Base-by-base conservation (phyloP, 2,888 invertebrate species). In the Griposia aprilina region DNA sequence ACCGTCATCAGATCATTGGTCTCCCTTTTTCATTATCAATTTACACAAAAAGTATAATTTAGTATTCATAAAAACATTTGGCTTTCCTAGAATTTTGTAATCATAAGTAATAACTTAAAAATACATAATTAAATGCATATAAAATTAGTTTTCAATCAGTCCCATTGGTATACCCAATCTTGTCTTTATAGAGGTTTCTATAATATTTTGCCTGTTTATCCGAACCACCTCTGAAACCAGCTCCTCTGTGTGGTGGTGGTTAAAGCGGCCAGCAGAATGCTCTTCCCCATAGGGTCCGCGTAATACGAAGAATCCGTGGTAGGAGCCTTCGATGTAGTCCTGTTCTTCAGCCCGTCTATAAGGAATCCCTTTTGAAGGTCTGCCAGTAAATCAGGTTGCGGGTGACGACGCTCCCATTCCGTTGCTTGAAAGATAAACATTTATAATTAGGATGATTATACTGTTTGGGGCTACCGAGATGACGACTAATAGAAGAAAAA, bases 341-440 rank as follows among this genome's bases (percentile, higher is more conserved):
- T 57, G 48, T 80, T 87, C 57, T 69, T 50, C 0, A 86, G 78
- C 13, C 87, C 82, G 77, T 92, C 91, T 10, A 94, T 52, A 3
- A 84, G 87, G 90, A 95, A 95, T 3, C 95, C 95, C 20, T 88
- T 77, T 0, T 89, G 89, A 15, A 97, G 88, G 71, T 97, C 96
- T 5, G 83, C 83, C 1, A 97, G 89, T 0, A 96, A 83, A 11
- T 95, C 94, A 0, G 91, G 84, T 3, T 85, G 84, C 0, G 95
- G 94, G 20, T 93, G 92, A 1, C 89, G 91, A 6, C 93, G 91
- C 78, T 96, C 92, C 85, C 90, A 90, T 75, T 95, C 94, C 5
- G 93, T 89, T 30, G 95, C 96, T 96, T 80, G 11, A 52, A 87
- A 79, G 6, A 67, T 57, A 76, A 75, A 66, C 8, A 20, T 50